Conservation (phyloP, 2,888 invertebrate genomes). For the Arctia plantaginis region DNA sequence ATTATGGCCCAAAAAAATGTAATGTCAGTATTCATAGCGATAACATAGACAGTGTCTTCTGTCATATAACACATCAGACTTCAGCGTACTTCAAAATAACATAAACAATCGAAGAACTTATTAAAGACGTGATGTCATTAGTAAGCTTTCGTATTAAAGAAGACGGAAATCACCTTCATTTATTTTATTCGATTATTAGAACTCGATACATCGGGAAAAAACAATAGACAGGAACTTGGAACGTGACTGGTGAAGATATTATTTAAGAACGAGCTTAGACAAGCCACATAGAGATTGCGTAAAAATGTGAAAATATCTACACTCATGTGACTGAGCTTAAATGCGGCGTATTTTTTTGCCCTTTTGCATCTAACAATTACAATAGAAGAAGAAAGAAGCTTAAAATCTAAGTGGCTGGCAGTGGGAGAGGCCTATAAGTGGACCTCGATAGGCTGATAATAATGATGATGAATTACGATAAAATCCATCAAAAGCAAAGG, state of each 20-base stretch:
- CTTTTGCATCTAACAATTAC: no score
- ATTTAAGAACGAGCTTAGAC: neutral
- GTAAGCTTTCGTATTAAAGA: neutral
- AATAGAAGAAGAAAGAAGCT: no score
- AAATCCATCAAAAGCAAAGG: no score
- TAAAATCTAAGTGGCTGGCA: no score
- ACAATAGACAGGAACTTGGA: neutral
- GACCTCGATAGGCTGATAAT: no score
- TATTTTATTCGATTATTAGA: neutral
- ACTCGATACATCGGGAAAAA: neutral
- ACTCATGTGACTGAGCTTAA: neutral
- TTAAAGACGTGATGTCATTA: neutral
- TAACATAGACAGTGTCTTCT: neutral
- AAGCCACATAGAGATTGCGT: neutral
- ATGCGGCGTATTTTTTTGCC: no score
- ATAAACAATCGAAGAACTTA: conserved; percentile 1
- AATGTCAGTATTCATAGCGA: no score
- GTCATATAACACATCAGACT: neutral
- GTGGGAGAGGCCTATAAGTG: no score
- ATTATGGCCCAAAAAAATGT: no score
- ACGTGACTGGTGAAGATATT: neutral
- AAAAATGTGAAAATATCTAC: neutral
- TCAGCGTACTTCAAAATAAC: neutral
- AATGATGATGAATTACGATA: no score
- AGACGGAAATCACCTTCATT: neutral